phyloP scores from a whole-genome alignment of 2,888 invertebrate species.

The Cantharis lateralis region DNA sequence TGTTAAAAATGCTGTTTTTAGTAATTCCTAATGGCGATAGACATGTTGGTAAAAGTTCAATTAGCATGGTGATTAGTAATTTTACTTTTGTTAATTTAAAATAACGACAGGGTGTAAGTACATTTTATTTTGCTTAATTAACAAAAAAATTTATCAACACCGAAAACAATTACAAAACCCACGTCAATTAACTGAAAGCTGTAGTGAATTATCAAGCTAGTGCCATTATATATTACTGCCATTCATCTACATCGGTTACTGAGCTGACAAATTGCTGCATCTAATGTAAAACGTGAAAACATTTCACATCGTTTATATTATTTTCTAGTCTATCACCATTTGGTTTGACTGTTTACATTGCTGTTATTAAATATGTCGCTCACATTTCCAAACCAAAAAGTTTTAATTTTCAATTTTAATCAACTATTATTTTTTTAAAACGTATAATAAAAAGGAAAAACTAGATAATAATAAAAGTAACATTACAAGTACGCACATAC shows the following conservation, averaged over 20 bases:
- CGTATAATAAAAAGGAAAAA: background rate
- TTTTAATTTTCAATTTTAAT: background rate
- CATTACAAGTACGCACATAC: background rate
- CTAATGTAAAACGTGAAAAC: slow-evolving; percentile 28
- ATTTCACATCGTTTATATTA: slow-evolving; percentile 16
- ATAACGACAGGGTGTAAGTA: background rate
- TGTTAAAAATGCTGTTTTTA: background rate
- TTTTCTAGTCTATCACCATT: background rate
- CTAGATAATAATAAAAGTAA: background rate
- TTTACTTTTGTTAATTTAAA: background rate
- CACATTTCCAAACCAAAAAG: background rate
- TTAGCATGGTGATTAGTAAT: background rate
- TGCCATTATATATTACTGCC: slow-evolving; percentile 21
- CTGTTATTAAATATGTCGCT: background rate
- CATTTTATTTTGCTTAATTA: background rate
- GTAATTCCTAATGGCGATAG: background rate
- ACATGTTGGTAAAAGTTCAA: background rate
- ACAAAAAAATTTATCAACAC: background rate
- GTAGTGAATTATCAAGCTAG: slow-evolving; percentile 24
- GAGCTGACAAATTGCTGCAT: slow-evolving; percentile 26
- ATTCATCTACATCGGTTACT: slow-evolving; percentile 28
- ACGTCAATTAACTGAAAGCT: slow-evolving; percentile 16
- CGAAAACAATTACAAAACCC: background rate
- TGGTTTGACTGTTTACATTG: background rate
- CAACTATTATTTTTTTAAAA: background rate